These are phyloP conservation scores for Pseudorasbora parva DNA, from an alignment of 2,113 vertebrate genomes.

Conservation along the genomic window DNA sequence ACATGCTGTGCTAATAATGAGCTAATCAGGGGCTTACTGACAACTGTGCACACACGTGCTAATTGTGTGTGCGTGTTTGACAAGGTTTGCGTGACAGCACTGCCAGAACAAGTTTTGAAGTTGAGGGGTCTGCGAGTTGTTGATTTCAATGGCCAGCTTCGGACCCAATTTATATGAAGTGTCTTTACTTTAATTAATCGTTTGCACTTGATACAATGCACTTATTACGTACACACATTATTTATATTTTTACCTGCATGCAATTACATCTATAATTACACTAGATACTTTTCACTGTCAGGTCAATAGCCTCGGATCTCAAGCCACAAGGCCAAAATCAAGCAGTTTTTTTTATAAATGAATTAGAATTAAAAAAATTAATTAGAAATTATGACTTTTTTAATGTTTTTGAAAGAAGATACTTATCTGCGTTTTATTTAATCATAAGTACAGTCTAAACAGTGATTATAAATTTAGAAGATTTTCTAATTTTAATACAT, in stretches of 20 bases:
- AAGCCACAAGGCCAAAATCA: too few relatives aligned
- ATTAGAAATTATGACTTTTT: not conserved
- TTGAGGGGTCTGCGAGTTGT: too few relatives aligned
- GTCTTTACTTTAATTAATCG: not conserved
- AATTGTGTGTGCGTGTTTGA: not conserved
- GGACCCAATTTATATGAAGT: not conserved
- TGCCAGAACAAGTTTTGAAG: conserved; percentile 5
- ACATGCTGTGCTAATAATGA: conserved; percentile 50
- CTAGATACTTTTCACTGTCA: too few relatives aligned
- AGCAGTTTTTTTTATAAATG: too few relatives aligned
- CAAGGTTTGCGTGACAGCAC: conserved; percentile 4
- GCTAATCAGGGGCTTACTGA: conserved; percentile 40
- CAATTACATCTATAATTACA: not conserved
- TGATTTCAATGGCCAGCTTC: not conserved
- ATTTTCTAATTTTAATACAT: too few relatives aligned
- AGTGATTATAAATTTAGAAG: too few relatives aligned
- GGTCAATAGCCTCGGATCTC: too few relatives aligned
- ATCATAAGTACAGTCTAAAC: too few relatives aligned
- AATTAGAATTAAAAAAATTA: too few relatives aligned
- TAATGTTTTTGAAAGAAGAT: not conserved
- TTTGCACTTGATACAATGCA: not conserved
- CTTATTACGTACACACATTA: not conserved
- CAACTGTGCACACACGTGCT: conserved; percentile 17
- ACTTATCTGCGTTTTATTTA: not conserved
- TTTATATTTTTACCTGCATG: not conserved